Percentiles rank a stretch among this genome's conserved stretches.
Evolutionary conservation across 2,888 invertebrate species (phyloP).

Genomic region (Tyria jacobaeae): DNA sequence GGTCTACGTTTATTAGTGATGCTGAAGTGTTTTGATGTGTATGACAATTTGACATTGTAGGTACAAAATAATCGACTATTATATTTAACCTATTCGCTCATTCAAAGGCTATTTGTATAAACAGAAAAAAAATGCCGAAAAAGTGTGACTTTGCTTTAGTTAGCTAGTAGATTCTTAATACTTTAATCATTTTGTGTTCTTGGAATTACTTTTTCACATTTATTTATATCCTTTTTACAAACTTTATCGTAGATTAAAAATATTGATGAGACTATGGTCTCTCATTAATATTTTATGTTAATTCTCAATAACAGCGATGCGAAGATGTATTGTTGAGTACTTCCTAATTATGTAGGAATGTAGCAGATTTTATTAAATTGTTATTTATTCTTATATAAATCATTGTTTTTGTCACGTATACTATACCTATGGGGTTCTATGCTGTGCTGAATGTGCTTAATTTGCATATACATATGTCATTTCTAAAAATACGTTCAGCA

Average conservation of each 20-base stretch:
- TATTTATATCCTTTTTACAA: neutral
- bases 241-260: neutral
- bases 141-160: too few species aligned
- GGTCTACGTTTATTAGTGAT: too few species aligned
- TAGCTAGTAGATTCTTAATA: too few species aligned
- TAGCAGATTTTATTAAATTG: neutral
- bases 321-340: neutral
- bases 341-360: neutral
- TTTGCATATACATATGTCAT: slow-evolving; percentile 19
- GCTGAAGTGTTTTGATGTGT: too few species aligned
- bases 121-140: too few species aligned
- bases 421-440: slow-evolving; percentile 11
- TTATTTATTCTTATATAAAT: neutral
- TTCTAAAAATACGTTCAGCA: slow-evolving; percentile 3
- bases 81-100: too few species aligned
- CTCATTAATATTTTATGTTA: neutral
- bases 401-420: neutral
- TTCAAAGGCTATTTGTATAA: too few species aligned
- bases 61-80: too few species aligned
- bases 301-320: neutral
- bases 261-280: neutral
- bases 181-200: neutral
- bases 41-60: too few species aligned
- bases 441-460: slow-evolving; percentile 12
- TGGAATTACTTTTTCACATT: neutral